Evolutionary conservation across 2,113 vertebrate genomes (phyloP), one percentile per base, ranked within the genome.

Genomic region (Patagioenas fasciata): DNA sequence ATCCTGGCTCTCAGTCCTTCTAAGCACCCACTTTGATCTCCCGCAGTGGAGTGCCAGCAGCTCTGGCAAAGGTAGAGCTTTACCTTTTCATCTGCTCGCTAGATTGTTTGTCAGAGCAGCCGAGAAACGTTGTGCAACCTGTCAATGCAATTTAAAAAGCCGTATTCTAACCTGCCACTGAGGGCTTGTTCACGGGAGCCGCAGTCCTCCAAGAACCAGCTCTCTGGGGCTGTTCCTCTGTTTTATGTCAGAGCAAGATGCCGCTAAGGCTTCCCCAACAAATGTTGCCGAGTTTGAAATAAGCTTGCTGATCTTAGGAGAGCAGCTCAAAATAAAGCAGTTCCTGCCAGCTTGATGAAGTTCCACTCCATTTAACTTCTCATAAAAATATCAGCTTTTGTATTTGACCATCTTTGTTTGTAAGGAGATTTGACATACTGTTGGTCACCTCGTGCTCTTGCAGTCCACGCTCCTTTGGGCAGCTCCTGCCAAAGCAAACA

Each of bases 41-140:
- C 64, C 20, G 15, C 54, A 51, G 38, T 34, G 23, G 56, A 88
- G 60, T 19, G 72, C 85, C 95, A 83, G 82, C 42, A 78, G 20
- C 89, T 58, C 64, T 69, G 40, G 83, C 85, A 80, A 80, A 91
- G 80, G 81, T 74, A 73, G 79, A 69, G 72, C 20, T 93, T 90
- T 88, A 47, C 67, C 40, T 90, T 93, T 91, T 78, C 74, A 54
- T 89, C 74, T 77, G 66, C 56, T 60, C 15, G 2, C 48, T 62
- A 24, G 56, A 42, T 56, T 87, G 74, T 65, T 89, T 57, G 83
- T 84, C 42, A 67, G 58, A 94, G 91, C 67, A 73, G 58, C 78
- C 85, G 47, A 91, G 62, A 73, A 72, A 66, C 42, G 11, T 24
- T 62, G 54, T 89, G 67, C 67, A 80, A 32, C 47, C 85, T 90